These are phyloP conservation scores for Vultur gryphus DNA, from an alignment of 2,797 vertebrate species.

Conservation along the genomic window DNA sequence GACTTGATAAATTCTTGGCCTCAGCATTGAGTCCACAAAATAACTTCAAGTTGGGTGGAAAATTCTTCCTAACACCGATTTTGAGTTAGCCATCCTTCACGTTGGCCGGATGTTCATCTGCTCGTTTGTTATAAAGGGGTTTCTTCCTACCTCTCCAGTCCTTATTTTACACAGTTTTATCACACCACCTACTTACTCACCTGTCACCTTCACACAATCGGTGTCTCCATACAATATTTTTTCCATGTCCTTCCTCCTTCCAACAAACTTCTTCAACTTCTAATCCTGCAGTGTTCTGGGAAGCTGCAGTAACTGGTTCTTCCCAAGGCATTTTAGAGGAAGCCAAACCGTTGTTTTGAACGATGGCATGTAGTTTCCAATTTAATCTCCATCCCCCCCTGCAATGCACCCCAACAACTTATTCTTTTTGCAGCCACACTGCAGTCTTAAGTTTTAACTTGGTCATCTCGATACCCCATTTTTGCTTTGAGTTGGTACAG, in stretches of 20 bases:
- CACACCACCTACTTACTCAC: neutral
- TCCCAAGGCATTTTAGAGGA: neutral
- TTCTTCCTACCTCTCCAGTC: neutral
- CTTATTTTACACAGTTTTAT: neutral
- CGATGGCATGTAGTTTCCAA: neutral
- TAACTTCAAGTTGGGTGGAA: neutral
- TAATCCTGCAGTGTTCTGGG: neutral
- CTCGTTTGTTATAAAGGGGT: neutral
- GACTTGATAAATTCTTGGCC: neutral
- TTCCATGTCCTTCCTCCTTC: neutral
- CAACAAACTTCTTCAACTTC: neutral
- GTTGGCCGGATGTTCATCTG: neutral
- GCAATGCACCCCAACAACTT: neutral
- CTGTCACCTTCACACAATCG: neutral
- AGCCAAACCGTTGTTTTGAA: neutral
- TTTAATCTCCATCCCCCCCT: neutral
- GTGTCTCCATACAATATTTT: neutral
- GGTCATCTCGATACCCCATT: accelerated
- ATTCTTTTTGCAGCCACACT: neutral
- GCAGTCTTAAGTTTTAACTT: neutral
- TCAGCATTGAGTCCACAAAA: neutral
- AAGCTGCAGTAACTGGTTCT: neutral
- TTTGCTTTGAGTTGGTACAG: neutral
- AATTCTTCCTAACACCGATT: neutral
- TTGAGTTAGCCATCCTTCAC: neutral